These are phyloP conservation scores for Apteryx owenii DNA, from an alignment of 2,113 vertebrate species.

Conservation along the genomic window DNA sequence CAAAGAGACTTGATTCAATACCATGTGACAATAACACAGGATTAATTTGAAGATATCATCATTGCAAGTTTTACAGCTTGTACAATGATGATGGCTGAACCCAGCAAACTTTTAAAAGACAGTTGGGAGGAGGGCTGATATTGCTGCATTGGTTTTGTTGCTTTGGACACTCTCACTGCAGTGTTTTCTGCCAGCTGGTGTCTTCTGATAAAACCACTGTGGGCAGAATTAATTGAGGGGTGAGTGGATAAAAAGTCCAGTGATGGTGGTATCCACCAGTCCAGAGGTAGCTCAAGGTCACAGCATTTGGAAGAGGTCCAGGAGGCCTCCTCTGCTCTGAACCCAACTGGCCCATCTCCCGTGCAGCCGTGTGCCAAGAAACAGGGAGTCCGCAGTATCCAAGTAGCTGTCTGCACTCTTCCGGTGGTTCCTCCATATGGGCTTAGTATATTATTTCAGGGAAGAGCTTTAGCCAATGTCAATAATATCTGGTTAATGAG, in stretches of 20 bases:
- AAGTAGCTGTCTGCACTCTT: background rate
- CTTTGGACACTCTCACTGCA: background rate
- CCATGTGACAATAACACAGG: background rate
- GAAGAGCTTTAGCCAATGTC: background rate
- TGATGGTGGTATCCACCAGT: background rate
- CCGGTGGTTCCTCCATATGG: background rate
- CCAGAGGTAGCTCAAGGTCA: background rate
- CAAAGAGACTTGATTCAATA: background rate
- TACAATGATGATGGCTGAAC: background rate
- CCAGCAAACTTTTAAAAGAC: background rate
- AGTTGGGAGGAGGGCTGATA: background rate
- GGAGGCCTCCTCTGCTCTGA: background rate
- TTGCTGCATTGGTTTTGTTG: background rate
- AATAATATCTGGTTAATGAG: background rate
- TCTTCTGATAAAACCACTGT: background rate
- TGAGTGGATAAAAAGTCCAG: background rate
- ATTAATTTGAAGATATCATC: background rate
- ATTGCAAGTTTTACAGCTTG: background rate
- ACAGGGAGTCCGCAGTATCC: background rate
- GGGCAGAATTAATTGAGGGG: background rate
- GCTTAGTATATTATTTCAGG: background rate
- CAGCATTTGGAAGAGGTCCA: background rate
- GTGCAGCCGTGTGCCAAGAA: rapidly evolving
- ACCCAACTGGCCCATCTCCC: background rate
- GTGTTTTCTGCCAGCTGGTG: background rate